phyloP scores from a whole-genome alignment of 2,797 vertebrate species.

The Ambastaia sidthimunki region DNA sequence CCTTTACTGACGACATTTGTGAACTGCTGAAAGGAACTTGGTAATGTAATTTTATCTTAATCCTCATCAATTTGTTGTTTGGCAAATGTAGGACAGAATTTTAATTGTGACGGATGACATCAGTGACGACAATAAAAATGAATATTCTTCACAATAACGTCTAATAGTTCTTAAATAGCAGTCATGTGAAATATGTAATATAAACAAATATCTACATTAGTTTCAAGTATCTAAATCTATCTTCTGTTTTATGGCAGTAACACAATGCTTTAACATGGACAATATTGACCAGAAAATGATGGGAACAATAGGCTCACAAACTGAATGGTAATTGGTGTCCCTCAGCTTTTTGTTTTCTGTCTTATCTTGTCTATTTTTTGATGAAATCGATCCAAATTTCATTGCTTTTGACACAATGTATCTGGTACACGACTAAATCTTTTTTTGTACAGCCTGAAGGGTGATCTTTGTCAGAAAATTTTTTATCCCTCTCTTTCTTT shows the following conservation, averaged over 20 bases:
- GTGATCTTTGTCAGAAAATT: slow-evolving; percentile 33
- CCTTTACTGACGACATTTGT: neutral
- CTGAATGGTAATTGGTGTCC: neutral
- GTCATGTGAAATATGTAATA: neutral
- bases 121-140: neutral
- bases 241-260: neutral
- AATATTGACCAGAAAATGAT: neutral
- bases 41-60: slow-evolving; percentile 16
- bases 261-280: neutral
- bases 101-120: neutral
- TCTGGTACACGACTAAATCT: slow-evolving; percentile 27
- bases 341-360: neutral
- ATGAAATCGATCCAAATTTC: neutral
- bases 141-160: neutral
- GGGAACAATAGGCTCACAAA: neutral
- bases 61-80: neutral
- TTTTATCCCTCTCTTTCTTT: slow-evolving; percentile 10
- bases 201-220: too few species aligned
- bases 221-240: too few species aligned
- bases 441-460: slow-evolving; percentile 16
- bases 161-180: neutral
- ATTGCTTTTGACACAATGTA: slow-evolving; percentile 20
- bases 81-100: neutral
- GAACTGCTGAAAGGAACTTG: slow-evolving; percentile 3
- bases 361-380: neutral